Evolutionary conservation across 2,888 invertebrate genomes (phyloP).

Genomic region (Pedicia rivosa): DNA sequence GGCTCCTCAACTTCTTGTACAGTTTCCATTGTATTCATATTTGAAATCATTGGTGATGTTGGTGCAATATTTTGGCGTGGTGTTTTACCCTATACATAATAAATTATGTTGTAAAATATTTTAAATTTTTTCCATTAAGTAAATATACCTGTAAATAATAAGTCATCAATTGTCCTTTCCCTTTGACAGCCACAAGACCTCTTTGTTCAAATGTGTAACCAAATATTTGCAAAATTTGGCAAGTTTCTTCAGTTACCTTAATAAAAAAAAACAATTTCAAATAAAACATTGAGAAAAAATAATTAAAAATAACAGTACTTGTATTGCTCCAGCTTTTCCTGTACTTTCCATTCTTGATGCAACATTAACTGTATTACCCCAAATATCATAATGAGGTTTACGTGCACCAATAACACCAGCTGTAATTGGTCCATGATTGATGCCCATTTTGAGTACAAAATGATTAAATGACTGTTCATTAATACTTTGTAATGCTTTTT

Average conservation of each 20-base stretch:
- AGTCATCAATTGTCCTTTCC: slow-evolving; percentile 92
- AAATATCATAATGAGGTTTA: slow-evolving; percentile 92
- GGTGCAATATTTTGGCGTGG: slow-evolving; percentile 8
- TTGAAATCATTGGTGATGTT: slow-evolving; percentile 15
- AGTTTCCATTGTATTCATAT: slow-evolving; percentile 24
- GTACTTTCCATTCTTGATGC: slow-evolving; percentile 97
- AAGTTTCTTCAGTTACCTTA: slow-evolving; percentile 85
- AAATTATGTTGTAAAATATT: not conserved
- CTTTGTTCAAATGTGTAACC: slow-evolving; percentile 90
- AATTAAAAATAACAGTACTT: no score
- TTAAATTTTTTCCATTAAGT: slow-evolving; percentile 16
- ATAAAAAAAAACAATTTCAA: slow-evolving; percentile 2
- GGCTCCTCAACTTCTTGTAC: slow-evolving; percentile 31
- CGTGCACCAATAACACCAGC: slow-evolving; percentile 91
- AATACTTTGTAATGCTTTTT: slow-evolving; percentile 77
- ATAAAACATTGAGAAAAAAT: not conserved
- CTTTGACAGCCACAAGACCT: slow-evolving; percentile 89
- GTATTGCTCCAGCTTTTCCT: slow-evolving; percentile 85
- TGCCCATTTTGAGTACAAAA: slow-evolving; percentile 84
- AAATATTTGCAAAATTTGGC: slow-evolving; percentile 71
- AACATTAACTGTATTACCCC: slow-evolving; percentile 95
- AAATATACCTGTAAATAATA: slow-evolving; percentile 72
- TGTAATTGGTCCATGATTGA: slow-evolving; percentile 90
- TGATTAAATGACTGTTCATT: slow-evolving; percentile 94
- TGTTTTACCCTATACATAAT: slow-evolving; percentile 10